Conservation (phyloP, 1,140 invertebrate species). For the Dreissena polymorpha region DNA sequence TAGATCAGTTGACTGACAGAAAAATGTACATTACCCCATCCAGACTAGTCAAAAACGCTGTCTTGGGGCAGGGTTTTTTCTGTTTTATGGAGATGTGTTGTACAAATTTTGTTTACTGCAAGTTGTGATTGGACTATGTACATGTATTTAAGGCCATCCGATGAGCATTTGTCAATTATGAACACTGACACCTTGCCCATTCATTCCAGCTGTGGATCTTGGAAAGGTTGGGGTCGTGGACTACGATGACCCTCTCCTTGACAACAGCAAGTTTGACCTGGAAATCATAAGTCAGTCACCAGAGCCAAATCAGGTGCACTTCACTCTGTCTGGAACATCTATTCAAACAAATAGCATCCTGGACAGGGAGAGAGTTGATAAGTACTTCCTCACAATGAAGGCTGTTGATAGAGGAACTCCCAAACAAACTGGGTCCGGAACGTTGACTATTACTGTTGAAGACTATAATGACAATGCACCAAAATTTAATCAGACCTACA, state of each 20-base stretch:
- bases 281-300: background rate
- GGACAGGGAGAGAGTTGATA: slow-evolving; percentile 38
- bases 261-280: slow-evolving; percentile 50
- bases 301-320: background rate
- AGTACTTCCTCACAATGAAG: slow-evolving; percentile 24
- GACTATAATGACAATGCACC: slow-evolving; percentile 93
- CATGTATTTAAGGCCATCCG: too few relatives aligned
- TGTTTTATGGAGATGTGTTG: too few relatives aligned
- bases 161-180: slow-evolving; percentile 74
- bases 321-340: slow-evolving; percentile 16
- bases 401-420: slow-evolving; percentile 17
- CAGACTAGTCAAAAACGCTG: too few relatives aligned
- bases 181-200: slow-evolving; percentile 82
- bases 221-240: slow-evolving; percentile 95
- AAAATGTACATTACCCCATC: too few relatives aligned
- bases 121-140: too few relatives aligned
- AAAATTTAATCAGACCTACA: slow-evolving; percentile 37
- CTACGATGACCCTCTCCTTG: slow-evolving; percentile 59
- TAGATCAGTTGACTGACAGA: too few relatives aligned
- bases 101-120: too few relatives aligned
- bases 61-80: too few relatives aligned
- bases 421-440: slow-evolving; percentile 92
- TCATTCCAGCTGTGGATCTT: too few relatives aligned
- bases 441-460: slow-evolving; percentile 95
- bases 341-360: slow-evolving; percentile 36